Base-by-base conservation (phyloP, 2,113 vertebrate genomes). In the Columba livia region DNA sequence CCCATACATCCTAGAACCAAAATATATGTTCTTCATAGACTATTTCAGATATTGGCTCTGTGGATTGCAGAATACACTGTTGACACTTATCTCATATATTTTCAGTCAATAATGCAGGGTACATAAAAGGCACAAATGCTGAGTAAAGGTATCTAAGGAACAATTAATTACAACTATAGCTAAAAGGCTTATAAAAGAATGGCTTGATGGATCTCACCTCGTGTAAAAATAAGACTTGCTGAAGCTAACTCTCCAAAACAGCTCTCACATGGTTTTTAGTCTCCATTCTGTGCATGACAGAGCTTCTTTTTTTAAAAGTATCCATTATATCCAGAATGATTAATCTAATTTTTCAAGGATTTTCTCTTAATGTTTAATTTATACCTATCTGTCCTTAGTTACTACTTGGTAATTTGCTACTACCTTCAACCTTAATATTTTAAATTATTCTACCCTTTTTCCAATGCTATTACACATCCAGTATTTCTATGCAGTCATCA, bases 311-410 rank as follows among this genome's bases (percentile, higher is more conserved):
- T 53, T 8, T 28, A 70, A 66, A 96, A 92, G 87, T 26, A 85
- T 15, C 42, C 44, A 51, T 83, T 95, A 80, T n/a, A 84, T 58
- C 25, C 72, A 91, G 92, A 93, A 95, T 82, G 29, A 96, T 92
- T 95, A 28, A 94, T 92, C 67, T 89, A 84, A 79, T 74, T 92
- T 69, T 86, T 71, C 57, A 73, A 86, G 53, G 66, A 50, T 69
- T 81, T 85, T 50, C 18, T 78, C 78, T 65, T 77, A 74, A 90
- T 78, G 64, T 88, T 90, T 93, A 92, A 97, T 97, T 97, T 96
- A 93, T 87, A 82, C 67, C 47, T 85, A 57, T 56, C 70, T 86
- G 85, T 84, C 86, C 31, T 90, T 61, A 70, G 66, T 79, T 95
- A 90, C 71, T 80, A 53, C 64, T 89, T 71, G 42, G 78, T 73